These are phyloP conservation scores for Rhogogaster chlorosoma DNA, from an alignment of 2,888 invertebrate genomes.

Conservation along the genomic window DNA sequence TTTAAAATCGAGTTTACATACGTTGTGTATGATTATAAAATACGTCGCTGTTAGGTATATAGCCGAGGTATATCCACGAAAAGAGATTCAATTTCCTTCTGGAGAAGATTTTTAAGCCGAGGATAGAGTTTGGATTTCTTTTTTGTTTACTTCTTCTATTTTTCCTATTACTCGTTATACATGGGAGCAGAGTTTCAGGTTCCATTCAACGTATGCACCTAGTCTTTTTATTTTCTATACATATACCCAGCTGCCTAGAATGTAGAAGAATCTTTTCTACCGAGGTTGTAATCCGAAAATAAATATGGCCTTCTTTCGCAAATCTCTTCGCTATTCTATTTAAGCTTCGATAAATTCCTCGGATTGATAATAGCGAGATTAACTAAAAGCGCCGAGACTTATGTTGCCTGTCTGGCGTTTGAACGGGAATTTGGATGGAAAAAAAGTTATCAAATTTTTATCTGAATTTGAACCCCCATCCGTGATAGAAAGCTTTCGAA, in stretches of 20 bases:
- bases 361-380: not conserved
- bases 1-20: not conserved
- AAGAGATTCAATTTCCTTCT: not conserved
- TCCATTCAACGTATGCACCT: not conserved
- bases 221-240: slow-evolving; percentile 22
- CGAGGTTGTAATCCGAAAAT: not conserved
- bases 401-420: not conserved
- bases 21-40: not conserved
- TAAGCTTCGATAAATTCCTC: not conserved
- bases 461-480: not conserved
- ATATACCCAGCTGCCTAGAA: not conserved
- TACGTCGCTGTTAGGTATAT: not conserved
- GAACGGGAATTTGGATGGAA: not conserved
- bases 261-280: not conserved
- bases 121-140: not conserved
- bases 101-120: not conserved
- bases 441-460: not conserved
- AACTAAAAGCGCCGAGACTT: not conserved
- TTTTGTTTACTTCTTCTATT: not conserved
- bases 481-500: not conserved
- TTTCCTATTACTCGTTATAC: slow-evolving; percentile 22
- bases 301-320: not conserved
- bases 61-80: not conserved
- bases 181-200: not conserved
- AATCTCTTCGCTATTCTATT: not conserved